phyloP scores from a whole-genome alignment of 2,888 invertebrate genomes.

The Tupiocoris notatus region DNA sequence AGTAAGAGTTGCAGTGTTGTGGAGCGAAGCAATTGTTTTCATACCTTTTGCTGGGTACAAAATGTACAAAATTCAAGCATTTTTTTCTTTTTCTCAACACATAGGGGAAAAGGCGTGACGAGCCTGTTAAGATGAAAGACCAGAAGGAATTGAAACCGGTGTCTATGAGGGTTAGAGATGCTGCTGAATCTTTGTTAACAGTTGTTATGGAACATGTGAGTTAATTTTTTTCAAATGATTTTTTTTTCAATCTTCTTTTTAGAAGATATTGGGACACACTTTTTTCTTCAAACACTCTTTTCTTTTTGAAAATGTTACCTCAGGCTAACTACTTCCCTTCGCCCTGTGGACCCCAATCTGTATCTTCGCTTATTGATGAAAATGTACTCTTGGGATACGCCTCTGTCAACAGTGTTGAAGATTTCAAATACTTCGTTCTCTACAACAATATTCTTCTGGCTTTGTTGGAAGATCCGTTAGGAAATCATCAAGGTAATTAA shows the following conservation, averaged over 20 bases:
- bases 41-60: too few relatives aligned
- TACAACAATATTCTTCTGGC: conserved; percentile 88
- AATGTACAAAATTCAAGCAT: too few relatives aligned
- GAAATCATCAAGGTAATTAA: conserved; percentile 67
- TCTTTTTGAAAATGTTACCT: not conserved
- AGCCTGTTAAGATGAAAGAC: conserved; percentile 83
- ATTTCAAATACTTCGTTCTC: conserved; percentile 76
- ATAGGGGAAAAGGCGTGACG: conserved; percentile 76
- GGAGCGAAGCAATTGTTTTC: too few relatives aligned
- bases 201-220: conserved; percentile 82
- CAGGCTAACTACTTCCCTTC: conserved; percentile 80
- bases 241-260: too few relatives aligned
- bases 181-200: conserved; percentile 90
- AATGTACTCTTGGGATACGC: conserved; percentile 75
- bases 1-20: too few relatives aligned
- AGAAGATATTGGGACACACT: too few relatives aligned
- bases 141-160: conserved; percentile 96
- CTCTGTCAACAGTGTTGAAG: conserved; percentile 58
- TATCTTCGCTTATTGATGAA: conserved; percentile 87
- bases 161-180: conserved; percentile 95
- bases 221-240: too few relatives aligned
- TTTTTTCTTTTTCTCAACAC: too few relatives aligned
- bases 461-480: conserved; percentile 85
- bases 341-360: conserved; percentile 77
- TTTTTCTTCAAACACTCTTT: conserved; percentile 7